Percentiles rank a stretch among this genome's conserved stretches.
phyloP scores from a whole-genome alignment of 2,888 invertebrate genomes.

The Tenthredo livida region DNA sequence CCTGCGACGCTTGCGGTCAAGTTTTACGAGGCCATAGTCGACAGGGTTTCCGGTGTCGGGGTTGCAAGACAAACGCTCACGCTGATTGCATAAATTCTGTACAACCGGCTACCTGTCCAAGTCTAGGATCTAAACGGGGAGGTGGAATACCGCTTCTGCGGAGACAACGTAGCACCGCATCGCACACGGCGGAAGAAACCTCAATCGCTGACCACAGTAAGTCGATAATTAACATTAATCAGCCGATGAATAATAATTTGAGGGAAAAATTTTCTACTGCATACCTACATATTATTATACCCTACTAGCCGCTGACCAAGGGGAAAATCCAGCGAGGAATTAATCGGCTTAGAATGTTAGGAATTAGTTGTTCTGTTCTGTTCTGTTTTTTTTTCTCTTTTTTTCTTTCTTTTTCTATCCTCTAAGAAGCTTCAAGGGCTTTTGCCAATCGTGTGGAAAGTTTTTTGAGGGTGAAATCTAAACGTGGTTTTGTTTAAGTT shows the following conservation, averaged over 20 bases:
- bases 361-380: no score
- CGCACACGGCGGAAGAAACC: constrained; percentile 79
- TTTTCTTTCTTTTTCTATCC: no score
- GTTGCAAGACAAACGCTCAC: constrained; percentile 95
- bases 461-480: no score
- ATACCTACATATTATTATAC: background rate
- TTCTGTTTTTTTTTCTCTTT: no score
- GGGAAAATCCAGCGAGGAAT: background rate
- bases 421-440: no score
- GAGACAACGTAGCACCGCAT: constrained; percentile 92
- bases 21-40: constrained; percentile 95
- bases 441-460: no score
- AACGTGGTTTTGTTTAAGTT: no score
- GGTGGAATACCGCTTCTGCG: constrained; percentile 83
- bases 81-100: constrained; percentile 90
- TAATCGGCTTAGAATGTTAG: no score
- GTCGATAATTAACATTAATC: constrained; percentile 67
- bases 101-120: constrained; percentile 89
- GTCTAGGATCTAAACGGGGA: constrained; percentile 71
- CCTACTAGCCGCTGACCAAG: no score
- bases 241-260: no score
- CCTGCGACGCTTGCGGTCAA: constrained; percentile 96
- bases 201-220: constrained; percentile 90
- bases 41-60: constrained; percentile 93
- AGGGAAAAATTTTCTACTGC: background rate